Conservation (phyloP, 2,797 vertebrate genomes). For the Gallirallus australis region DNA sequence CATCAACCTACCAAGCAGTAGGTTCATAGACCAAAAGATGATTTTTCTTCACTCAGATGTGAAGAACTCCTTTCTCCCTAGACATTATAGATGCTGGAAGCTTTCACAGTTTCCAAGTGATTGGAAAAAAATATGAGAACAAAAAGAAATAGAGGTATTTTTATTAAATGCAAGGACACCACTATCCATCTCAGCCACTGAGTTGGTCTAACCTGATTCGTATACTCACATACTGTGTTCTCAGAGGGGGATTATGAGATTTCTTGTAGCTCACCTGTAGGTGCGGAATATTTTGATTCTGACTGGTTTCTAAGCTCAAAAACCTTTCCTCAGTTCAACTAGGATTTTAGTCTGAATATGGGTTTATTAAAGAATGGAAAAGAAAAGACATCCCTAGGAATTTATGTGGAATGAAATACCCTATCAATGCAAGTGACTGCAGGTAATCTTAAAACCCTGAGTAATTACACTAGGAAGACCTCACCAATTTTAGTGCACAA, state of each 20-base stretch:
- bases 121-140: background rate
- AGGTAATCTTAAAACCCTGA: background rate
- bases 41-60: background rate
- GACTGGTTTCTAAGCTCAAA: constrained; percentile 17
- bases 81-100: background rate
- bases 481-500: background rate
- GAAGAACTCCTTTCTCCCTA: background rate
- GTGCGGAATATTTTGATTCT: background rate
- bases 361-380: constrained; percentile 2
- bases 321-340: background rate
- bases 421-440: background rate
- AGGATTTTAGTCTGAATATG: constrained; percentile 21
- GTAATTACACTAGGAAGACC: background rate
- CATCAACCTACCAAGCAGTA: background rate
- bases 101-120: background rate
- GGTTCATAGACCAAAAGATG: background rate
- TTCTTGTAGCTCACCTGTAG: constrained; percentile 1
- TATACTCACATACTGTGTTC: background rate
- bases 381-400: background rate
- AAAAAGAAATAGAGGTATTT: background rate
- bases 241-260: background rate
- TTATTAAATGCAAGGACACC: background rate
- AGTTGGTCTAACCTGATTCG: background rate
- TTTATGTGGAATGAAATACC: background rate
- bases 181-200: background rate